Evolutionary conservation across 1,140 invertebrate species (phyloP).

Genomic region (Pissodes strobi): DNA sequence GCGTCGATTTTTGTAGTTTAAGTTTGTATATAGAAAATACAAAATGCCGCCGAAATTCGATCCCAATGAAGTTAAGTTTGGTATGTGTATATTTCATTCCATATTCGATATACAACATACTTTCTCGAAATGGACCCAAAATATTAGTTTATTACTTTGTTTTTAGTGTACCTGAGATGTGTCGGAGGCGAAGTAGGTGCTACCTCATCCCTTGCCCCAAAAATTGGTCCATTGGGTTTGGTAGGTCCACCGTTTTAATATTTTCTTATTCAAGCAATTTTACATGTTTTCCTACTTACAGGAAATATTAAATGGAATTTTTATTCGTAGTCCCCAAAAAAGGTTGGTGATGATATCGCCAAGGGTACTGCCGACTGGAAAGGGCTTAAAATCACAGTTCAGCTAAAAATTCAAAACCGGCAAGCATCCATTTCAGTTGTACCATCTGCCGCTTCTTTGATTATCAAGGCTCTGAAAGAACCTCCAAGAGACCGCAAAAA

Average conservation of each 20-base stretch:
- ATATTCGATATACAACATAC: too few species aligned
- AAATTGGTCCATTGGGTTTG: conserved; percentile 98
- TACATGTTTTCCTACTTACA: too few species aligned
- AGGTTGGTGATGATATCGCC: conserved; percentile 99
- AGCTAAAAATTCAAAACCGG: conserved; percentile 97
- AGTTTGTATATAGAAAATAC: conserved; percentile 20
- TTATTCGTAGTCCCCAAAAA: conserved; percentile 91
- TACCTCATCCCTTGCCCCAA: conserved; percentile 97
- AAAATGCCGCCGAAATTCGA: conserved; percentile 92
- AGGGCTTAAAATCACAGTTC: conserved; percentile 97
- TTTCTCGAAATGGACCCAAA: too few species aligned
- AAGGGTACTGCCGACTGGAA: conserved; percentile 99
- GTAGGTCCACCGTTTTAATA: too few species aligned
- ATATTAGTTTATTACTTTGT: neutral
- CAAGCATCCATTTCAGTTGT: conserved; percentile 97
- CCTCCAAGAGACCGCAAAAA: conserved; percentile 98
- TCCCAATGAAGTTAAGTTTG: conserved; percentile 93
- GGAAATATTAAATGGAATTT: too few species aligned
- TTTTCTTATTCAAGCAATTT: too few species aligned
- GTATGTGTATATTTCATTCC: too few species aligned
- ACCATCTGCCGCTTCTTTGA: conserved; percentile 96
- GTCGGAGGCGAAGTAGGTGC: conserved; percentile 99
- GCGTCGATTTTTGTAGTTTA: conserved; percentile 23
- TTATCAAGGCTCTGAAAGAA: conserved; percentile 98
- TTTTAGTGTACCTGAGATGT: conserved; percentile 90